Percentiles rank a stretch among this genome's conserved stretches.
Evolutionary conservation across 2,888 invertebrate genomes (phyloP).

Genomic region (Eupithecia subumbrata): DNA sequence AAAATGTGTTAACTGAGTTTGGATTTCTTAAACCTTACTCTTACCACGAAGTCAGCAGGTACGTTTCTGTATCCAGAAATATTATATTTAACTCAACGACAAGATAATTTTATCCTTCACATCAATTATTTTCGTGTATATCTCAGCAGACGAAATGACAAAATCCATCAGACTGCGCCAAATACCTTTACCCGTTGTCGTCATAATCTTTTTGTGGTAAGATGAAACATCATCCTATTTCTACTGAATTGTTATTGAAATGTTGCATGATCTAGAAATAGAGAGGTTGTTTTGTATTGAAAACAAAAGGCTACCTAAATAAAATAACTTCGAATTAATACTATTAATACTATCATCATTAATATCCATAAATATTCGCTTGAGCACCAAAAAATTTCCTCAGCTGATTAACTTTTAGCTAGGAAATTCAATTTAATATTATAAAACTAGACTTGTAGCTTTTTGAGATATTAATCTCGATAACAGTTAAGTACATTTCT

Average conservation of each 20-base stretch:
- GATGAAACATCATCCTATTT: slow-evolving; percentile 22
- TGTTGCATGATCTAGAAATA: slow-evolving; percentile 57
- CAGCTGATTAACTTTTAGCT: slow-evolving; percentile 67
- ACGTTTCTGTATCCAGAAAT: neutral
- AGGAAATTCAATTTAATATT: slow-evolving; percentile 55
- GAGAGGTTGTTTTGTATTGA: slow-evolving; percentile 59
- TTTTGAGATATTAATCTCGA: slow-evolving; percentile 39
- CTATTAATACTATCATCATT: slow-evolving; percentile 60
- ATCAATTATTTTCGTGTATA: neutral
- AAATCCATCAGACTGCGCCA: slow-evolving; percentile 10
- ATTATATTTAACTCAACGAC: neutral
- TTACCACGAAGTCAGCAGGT: slow-evolving; percentile 15
- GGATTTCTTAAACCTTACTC: slow-evolving; percentile 51
- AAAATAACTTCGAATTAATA: slow-evolving; percentile 53
- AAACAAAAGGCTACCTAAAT: slow-evolving; percentile 46
- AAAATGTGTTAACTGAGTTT: slow-evolving; percentile 76
- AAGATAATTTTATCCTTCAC: neutral
- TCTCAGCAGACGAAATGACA: neutral
- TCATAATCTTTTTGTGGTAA: neutral
- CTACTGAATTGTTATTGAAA: slow-evolving; percentile 48
- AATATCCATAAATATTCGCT: slow-evolving; percentile 72
- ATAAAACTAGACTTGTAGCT: slow-evolving; percentile 35
- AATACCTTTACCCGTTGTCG: neutral
- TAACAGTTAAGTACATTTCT: slow-evolving; percentile 37
- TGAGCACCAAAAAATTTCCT: slow-evolving; percentile 69